Base-by-base conservation (phyloP, 2,888 invertebrate species). In the Rhabditophanes sp. region DNA sequence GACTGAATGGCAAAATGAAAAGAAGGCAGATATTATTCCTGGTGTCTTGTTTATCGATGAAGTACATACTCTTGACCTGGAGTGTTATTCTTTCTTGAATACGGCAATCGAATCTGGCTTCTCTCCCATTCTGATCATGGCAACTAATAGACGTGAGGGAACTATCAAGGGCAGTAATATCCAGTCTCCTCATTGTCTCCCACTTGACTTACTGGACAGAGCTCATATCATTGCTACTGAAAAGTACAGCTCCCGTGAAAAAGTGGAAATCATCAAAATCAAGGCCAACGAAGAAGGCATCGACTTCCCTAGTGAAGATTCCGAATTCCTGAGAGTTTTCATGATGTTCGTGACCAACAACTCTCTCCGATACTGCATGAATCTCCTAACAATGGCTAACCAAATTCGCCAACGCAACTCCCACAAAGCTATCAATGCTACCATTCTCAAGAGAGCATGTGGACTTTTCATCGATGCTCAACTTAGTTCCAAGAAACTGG, bases 1-100 rank as follows among this genome's bases (percentile, higher is more conserved):
- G 1, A 80, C 82, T 0, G 96, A 96, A 66, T 96, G 96, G 96
- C 74, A 90, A 15, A 96, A 99, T 66, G 96, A 99, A 67, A 93
- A 93, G 1, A 99, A 96, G 66, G 90, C 96, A 0, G 90, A 90
- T 68, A 87, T 99, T 62, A 84, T 90, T 21, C 93, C 96, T 0
- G 96, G 96, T 0, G 93, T 62, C 16, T 40, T 62, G 8, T 62
- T 67, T 54, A 45, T 51, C 19, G 55, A 65, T 36, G 59, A 65
- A 39, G 60, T 84, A 0, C 96, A 99, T 66, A 93, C 96, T 90
- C 70, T 99, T 47, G 96, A 96, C 66, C 85, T 96, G 25, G 96
- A 99, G 67, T 96, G 93, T 65, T 96, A 96, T 71, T 93, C 93
- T 0, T 96, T 81, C 68, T 72, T 96, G 5, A 99, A 99, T 70